Percentiles rank a stretch among this genome's conserved stretches.
Conservation (phyloP, 2,113 vertebrate genomes). For the Megaptera novaeangliae region DNA sequence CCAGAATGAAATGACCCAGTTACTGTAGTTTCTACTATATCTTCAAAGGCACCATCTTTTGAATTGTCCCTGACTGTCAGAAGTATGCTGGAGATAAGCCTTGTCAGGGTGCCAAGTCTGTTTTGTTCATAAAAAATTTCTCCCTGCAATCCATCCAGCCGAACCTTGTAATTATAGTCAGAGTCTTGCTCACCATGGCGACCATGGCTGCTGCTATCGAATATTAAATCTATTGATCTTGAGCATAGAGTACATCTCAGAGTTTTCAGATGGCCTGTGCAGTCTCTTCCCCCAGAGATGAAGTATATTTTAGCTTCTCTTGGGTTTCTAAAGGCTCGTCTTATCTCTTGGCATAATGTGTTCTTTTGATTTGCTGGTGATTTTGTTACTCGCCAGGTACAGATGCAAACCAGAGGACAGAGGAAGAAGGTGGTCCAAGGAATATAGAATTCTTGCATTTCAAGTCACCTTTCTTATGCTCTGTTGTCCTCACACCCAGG, state of each 20-base stretch:
- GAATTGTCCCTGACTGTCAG: conserved; percentile 75
- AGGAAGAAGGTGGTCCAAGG: conserved; percentile 83
- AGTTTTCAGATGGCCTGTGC: conserved; percentile 66
- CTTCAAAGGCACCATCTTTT: conserved; percentile 82
- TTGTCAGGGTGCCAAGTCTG: conserved; percentile 70
- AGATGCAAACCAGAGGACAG: conserved; percentile 52
- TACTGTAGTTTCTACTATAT: conserved; percentile 65
- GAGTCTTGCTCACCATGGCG: conserved; percentile 77
- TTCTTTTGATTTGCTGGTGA: conserved; percentile 54
- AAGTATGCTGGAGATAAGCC: conserved; percentile 79
- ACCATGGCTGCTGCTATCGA: conserved; percentile 77
- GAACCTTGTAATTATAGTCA: conserved; percentile 64
- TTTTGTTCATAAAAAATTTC: conserved; percentile 32
- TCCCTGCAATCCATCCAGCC: conserved; percentile 63
- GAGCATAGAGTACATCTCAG: conserved; percentile 84
- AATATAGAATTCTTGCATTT: conserved; percentile 88
- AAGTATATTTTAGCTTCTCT: conserved; percentile 81
- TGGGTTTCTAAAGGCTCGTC: conserved; percentile 74
- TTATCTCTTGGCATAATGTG: not conserved
- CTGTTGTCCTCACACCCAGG: not conserved
- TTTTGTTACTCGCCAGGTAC: conserved; percentile 39
- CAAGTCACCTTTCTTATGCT: conserved; percentile 79
- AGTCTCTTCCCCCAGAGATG: conserved; percentile 74
- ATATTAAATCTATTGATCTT: conserved; percentile 83
- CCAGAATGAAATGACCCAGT: conserved; percentile 55